Percentiles rank a stretch among this genome's conserved stretches.
Conservation (phyloP, 2,888 invertebrate species). For the Oeneis ivallda region DNA sequence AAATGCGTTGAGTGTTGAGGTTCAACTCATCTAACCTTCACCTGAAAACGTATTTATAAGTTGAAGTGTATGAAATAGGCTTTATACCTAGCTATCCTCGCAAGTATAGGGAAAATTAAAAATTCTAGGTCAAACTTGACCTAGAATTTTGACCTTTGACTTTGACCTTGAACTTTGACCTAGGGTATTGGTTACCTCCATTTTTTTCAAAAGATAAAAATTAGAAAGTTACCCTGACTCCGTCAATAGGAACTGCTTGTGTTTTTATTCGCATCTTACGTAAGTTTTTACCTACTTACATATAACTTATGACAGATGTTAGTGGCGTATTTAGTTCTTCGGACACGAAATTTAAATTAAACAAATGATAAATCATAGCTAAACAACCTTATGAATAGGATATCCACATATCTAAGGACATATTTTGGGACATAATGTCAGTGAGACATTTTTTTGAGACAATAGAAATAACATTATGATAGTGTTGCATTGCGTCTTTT, state of each 20-base stretch:
- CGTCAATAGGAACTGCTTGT: neutral
- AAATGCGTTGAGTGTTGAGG: too few species aligned
- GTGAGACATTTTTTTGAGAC: too few species aligned
- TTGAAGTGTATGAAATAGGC: neutral
- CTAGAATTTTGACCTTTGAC: too few species aligned
- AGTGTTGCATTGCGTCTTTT: too few species aligned
- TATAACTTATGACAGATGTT: slow-evolving; percentile 36
- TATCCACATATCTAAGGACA: neutral
- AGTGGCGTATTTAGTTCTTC: slow-evolving; percentile 23
- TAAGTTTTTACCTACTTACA: slow-evolving; percentile 20
- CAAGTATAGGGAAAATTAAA: neutral
- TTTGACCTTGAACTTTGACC: too few species aligned
- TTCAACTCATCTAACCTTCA: too few species aligned
- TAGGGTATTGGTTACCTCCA: neutral
- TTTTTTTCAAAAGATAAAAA: slow-evolving; percentile 8
- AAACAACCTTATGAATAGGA: slow-evolving; percentile 64
- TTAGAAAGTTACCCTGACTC: slow-evolving; percentile 28
- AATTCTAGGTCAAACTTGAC: neutral
- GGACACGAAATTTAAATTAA: slow-evolving; percentile 74
- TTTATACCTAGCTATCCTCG: neutral
- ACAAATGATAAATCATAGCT: slow-evolving; percentile 71
- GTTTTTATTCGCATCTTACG: slow-evolving; percentile 26
- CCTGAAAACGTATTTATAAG: too few species aligned
- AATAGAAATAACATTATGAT: too few species aligned
- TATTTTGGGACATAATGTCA: neutral